Conservation (phyloP, 2,797 vertebrate genomes). For the Xiphophorus birchmanni region DNA sequence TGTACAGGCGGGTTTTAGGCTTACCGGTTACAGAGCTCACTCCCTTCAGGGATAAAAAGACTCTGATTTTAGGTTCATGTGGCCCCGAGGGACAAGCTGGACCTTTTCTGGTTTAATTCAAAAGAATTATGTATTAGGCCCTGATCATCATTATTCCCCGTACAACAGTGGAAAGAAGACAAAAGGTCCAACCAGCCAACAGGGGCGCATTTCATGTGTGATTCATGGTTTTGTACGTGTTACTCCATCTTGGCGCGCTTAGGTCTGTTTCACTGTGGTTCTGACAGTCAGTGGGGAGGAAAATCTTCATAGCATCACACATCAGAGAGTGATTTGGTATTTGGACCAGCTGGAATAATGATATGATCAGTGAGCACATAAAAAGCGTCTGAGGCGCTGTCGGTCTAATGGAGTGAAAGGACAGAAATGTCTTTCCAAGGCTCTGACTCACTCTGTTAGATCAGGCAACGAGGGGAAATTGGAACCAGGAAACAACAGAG, state of each 20-base stretch:
- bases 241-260: conserved; percentile 47
- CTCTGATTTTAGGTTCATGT: conserved; percentile 55
- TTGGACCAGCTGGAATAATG: conserved; percentile 63
- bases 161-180: conserved; percentile 63
- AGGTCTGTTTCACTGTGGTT: conserved; percentile 42
- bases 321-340: conserved; percentile 57
- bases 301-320: conserved; percentile 47
- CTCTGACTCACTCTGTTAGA: conserved; percentile 44
- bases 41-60: conserved; percentile 64
- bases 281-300: conserved; percentile 44
- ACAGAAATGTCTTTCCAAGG: conserved; percentile 41
- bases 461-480: conserved; percentile 27
- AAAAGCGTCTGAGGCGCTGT: conserved; percentile 45
- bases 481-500: conserved; percentile 38
- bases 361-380: conserved; percentile 64
- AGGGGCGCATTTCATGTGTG: conserved; percentile 41
- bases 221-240: conserved; percentile 40
- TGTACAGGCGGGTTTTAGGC: conserved; percentile 57
- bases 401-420: conserved; percentile 58
- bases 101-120: conserved; percentile 67
- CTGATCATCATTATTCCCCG: conserved; percentile 71
- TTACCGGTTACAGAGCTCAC: conserved; percentile 65
- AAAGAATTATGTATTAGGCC: conserved; percentile 73
- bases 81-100: conserved; percentile 68
- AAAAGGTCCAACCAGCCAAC: conserved; percentile 68